Percentiles rank a stretch among this genome's conserved stretches.
Conservation (phyloP, 2,888 invertebrate species). For the Helleia helle region DNA sequence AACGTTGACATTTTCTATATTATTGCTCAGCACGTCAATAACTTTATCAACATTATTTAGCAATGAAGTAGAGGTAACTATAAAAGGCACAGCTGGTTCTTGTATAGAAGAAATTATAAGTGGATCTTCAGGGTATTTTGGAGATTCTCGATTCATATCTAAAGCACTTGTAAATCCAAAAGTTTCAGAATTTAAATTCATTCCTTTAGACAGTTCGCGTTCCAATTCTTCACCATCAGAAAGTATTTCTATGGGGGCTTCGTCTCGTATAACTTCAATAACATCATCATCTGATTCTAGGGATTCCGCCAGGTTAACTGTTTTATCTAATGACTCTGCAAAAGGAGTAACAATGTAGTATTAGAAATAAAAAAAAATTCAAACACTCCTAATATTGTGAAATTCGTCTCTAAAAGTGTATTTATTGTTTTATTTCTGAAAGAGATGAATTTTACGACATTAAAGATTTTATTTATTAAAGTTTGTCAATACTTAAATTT, state of each 20-base stretch:
- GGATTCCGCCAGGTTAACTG: constrained; percentile 14
- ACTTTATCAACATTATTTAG: constrained; percentile 6
- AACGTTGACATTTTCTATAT: constrained; percentile 8
- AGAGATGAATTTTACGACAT: no score
- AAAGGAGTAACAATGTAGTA: background rate
- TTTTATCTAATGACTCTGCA: constrained; percentile 11
- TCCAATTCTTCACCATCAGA: constrained; percentile 59
- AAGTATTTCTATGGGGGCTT: constrained; percentile 60
- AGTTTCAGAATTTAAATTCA: constrained; percentile 11
- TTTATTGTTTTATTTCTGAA: no score
- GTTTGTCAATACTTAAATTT: no score
- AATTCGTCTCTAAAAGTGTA: no score
- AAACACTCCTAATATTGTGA: no score
- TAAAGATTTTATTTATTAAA: no score
- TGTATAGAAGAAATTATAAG: constrained; percentile 2
- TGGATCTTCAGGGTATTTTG: background rate
- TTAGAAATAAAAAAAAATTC: no score
- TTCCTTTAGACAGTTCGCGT: constrained; percentile 28
- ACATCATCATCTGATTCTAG: constrained; percentile 59
- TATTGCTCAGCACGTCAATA: constrained; percentile 5
- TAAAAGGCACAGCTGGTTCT: constrained; percentile 7
- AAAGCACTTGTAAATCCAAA: constrained; percentile 6
- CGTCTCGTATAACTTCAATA: constrained; percentile 60
- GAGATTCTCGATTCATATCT: background rate
- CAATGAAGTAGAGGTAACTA: constrained; percentile 8